These are phyloP conservation scores for Siphonodentalium dalli DNA, from an alignment of 2,888 invertebrate genomes.

Conservation along the genomic window DNA sequence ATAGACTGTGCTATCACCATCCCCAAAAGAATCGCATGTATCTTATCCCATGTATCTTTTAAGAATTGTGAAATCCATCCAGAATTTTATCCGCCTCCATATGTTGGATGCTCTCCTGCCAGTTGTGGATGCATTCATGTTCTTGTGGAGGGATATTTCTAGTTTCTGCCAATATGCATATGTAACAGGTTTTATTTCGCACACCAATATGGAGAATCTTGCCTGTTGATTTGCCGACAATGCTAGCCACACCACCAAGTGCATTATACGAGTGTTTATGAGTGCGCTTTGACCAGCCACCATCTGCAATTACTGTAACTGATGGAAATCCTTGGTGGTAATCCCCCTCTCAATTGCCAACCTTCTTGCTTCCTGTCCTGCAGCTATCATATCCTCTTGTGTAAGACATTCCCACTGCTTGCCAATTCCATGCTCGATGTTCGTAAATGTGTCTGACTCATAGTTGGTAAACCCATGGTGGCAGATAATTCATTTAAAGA, in stretches of 20 bases:
- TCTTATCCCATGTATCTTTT: slow-evolving; percentile 2
- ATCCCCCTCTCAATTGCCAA: too few relatives aligned
- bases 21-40: slow-evolving; percentile 8
- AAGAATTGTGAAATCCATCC: neutral
- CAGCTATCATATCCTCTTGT: too few relatives aligned
- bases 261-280: slow-evolving; percentile 23
- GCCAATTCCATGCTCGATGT: too few relatives aligned
- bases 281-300: slow-evolving; percentile 17
- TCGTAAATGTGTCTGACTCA: too few relatives aligned
- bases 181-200: slow-evolving; percentile 17
- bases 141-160: neutral
- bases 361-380: too few relatives aligned
- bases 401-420: too few relatives aligned
- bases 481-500: too few relatives aligned
- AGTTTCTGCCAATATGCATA: slow-evolving; percentile 5
- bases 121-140: slow-evolving; percentile 17
- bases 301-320: slow-evolving; percentile 20
- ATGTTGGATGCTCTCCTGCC: slow-evolving; percentile 12
- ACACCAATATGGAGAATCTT: slow-evolving; percentile 22
- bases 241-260: slow-evolving; percentile 13
- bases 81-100: slow-evolving; percentile 12
- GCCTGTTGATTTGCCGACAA: slow-evolving; percentile 15
- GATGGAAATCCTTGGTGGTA: too few relatives aligned
- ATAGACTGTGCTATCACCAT: slow-evolving; percentile 22
- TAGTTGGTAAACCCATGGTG: too few relatives aligned